Base-by-base conservation (phyloP, 1,140 invertebrate species). In the Pseudomyrmex cubaensis region DNA sequence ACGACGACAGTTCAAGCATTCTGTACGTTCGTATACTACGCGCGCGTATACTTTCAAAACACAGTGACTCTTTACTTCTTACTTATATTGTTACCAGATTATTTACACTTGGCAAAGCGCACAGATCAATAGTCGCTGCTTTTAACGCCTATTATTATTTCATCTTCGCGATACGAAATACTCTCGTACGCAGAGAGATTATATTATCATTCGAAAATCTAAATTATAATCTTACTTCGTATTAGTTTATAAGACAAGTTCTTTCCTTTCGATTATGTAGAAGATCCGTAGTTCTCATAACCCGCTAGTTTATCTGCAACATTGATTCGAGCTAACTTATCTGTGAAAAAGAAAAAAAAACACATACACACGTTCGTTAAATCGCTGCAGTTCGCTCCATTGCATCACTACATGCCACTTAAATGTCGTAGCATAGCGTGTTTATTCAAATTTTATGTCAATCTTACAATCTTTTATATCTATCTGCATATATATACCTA, bases 381-480 rank as follows among this genome's bases (percentile, higher is more conserved):
- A 78, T 70, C 64, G 64, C 76, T 57, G 75, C 75, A 46, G 35
- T 57, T 72, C 54, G 64, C 64, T 17, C 76, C 76, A 70, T 78
- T 44, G 66, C 54, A 80, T 80, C 76, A 80, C 76, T 64, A 54
- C 66, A 70, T 61, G 54, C 44, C 76, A 80, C 61, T 80, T 72
- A 72, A 80, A 70, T 72, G 64, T 57, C 64, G 76, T 78, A 13
- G 52, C 44, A 50, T 54, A 44, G 46, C 76, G 76, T 25, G 76
- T 80, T 80, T 80, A 80, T 80, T 80, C 72, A 70, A 80, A 80
- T 72, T 80, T 80, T 57, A 77, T 56, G 61, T 70, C 76, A 44
- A 70, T 57, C 76, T 59, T 54, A 59, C 20, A 66, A 70, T 70
- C 44, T 48, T 35, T 35, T 35, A 7, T 35, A 35, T 35, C 5